Evolutionary conservation across 2,797 vertebrate genomes (phyloP), one percentile per base, ranked within the genome.

Genomic region (Streptopelia turtur): DNA sequence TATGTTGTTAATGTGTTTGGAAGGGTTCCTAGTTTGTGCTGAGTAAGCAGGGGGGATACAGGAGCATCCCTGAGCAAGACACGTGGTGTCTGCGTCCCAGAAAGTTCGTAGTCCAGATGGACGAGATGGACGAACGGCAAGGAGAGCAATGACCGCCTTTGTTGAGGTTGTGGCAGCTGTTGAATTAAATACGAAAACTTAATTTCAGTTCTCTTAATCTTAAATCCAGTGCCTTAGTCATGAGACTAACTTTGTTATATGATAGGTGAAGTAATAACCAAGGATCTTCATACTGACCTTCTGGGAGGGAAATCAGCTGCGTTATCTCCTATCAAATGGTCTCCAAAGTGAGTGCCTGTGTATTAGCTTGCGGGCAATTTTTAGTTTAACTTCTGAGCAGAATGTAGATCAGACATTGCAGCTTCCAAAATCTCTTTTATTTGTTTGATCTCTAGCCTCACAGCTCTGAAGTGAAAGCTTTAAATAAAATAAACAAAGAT

Each of bases 391-490:
- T 93, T 96, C 65, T 75, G 81, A 91, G 64, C 53, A 77, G 94
- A 95, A 90, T 84, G 64, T 64, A 91, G 90, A 87, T 95, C 88
- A 95, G 86, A 80, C 41, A 30, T 5, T 74, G 68, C 83, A 89
- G 75, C 83, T 95, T 95, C 61, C 78, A 57, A 77, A 90, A 85
- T 95, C 81, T 53, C 83, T 93, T 96, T 90, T 95, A 90, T 93
- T 96, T 95, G 94, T 94, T 96, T 96, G 90, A 96, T 96, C 91
- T 95, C 41, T 84, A 92, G 83, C 81, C 91, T 93, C 88, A 94
- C 93, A 95, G 81, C 94, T 92, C 83, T 78, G 88, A 90, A 95
- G 83, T 64, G 83, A 92, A 85, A 85, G 80, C 78, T 94, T 93
- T 93, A 95, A 94, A 94, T 94, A 94, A 95, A 94, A 94, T 92